Evolutionary conservation across 2,888 invertebrate species (phyloP), one percentile per base, ranked within the genome.

Genomic region (Microctonus brassicae): DNA sequence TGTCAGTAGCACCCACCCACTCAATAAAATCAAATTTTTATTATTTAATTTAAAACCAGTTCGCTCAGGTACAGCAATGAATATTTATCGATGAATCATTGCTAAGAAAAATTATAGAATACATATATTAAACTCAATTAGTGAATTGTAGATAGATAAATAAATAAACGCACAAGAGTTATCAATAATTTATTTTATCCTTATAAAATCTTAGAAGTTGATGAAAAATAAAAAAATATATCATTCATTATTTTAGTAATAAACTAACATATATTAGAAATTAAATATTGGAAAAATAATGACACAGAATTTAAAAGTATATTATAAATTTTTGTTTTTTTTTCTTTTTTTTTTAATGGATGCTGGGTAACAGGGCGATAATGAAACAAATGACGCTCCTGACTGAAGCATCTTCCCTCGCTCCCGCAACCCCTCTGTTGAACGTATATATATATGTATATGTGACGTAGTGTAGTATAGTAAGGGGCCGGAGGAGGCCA

Each of bases 381-480:
- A 58, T 60, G 61, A 62, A 13, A 33, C 33, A 52, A 55, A 69
- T 63, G 69, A 62, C 72, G 66, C 67, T 75, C 71, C 73, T 73
- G 73, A 61, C 39, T 47, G 13, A 53, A 69, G 39, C 70, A 64
- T 70, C 76, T 77, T 79, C 82, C 78, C 77, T 79, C 77, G 80
- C 79, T 73, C 74, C 75, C 78, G 75, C 76, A 77, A 74, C 80
- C 73, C 75, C 77, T 74, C 76, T 76, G 74, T 79, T 73, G 73
- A 75, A 71, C 77, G 81, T 78, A 77, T 57, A 57, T 26, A 39
- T 80, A 78, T 79, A 82, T 85, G 84, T 26, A 39, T 80, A 78
- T 79, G 82, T 85, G 84, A 85, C 85, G 85, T 85, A 85, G 82
- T 78, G 77, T 78, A 80, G 84, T 79, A 81, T n/a, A n/a, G n/a